A percentile compares a stretch with the other conserved stretches of the same genome.
phyloP scores from a whole-genome alignment of 2,888 invertebrate genomes.

The Sussaba pulchella region DNA sequence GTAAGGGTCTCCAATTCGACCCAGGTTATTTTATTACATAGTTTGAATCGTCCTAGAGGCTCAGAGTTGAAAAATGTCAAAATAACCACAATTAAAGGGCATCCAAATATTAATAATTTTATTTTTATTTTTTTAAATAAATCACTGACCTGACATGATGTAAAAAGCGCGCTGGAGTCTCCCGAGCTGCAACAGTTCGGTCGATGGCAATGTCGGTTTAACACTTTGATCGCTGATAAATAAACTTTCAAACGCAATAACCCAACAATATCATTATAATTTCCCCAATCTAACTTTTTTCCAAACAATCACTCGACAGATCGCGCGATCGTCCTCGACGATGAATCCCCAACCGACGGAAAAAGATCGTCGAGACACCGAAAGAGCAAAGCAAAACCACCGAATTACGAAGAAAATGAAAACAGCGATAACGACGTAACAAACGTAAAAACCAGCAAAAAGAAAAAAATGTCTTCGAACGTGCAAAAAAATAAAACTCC shows the following conservation, averaged over 20 bases:
- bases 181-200: conserved; percentile 65
- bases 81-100: no score
- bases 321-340: conserved; percentile 65
- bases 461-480: conserved; percentile 25
- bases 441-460: conserved; percentile 29
- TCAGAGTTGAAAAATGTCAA: no score
- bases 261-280: conserved; percentile 22
- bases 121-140: no score
- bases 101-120: no score
- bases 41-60: no score
- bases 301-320: conserved; percentile 62
- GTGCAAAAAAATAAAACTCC: conserved; percentile 15
- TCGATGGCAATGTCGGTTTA: conserved; percentile 75
- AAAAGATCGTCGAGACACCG: conserved; percentile 25
- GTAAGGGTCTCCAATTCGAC: no score
- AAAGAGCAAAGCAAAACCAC: conserved; percentile 45
- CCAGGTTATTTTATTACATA: no score
- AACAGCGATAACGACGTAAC: conserved; percentile 18
- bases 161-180: conserved; percentile 70
- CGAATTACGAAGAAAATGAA: conserved; percentile 36
- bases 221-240: conserved; percentile 83
- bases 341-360: no score
- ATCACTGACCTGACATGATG: conserved; percentile 65
- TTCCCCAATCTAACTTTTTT: background rate
- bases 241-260: conserved; percentile 4